Conservation (phyloP, 2,797 vertebrate species). For the Ciconia nigra region DNA sequence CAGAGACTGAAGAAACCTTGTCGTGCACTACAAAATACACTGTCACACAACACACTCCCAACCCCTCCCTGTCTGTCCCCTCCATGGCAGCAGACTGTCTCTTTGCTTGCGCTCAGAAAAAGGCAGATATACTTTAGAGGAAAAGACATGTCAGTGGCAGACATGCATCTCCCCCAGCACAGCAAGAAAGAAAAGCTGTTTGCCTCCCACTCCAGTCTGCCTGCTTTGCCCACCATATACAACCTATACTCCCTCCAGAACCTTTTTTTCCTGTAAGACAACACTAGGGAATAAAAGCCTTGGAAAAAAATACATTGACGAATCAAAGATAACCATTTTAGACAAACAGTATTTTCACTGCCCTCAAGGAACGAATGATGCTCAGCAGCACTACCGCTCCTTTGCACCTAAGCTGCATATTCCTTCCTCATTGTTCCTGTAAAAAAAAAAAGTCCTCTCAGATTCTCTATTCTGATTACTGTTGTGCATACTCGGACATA, state of each 20-base stretch:
- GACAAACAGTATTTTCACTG: not conserved
- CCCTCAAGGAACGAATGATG: not conserved
- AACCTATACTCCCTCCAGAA: not conserved
- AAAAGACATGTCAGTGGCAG: not conserved
- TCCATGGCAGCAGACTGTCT: not conserved
- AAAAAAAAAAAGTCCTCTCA: not conserved
- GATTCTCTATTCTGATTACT: not conserved
- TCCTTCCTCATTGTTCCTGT: not conserved
- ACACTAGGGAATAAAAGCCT: not conserved
- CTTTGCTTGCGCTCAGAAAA: not conserved
- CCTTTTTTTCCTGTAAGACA: not conserved
- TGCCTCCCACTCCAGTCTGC: not conserved
- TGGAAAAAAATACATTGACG: not conserved
- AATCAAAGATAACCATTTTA: not conserved
- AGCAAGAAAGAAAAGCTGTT: not conserved
- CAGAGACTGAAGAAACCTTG: not conserved
- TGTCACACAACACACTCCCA: too few relatives aligned
- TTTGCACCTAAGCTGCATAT: not conserved
- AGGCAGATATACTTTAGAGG: rapidly evolving
- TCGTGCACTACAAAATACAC: rapidly evolving
- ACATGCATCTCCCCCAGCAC: not conserved
- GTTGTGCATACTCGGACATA: rapidly evolving
- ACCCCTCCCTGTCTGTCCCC: not conserved
- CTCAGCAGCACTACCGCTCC: not conserved
- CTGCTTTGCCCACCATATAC: not conserved